A percentile compares a stretch with the other conserved stretches of the same genome.
phyloP scores from a whole-genome alignment of 2,797 vertebrate genomes.

The Platyrinchus mystaceus region DNA sequence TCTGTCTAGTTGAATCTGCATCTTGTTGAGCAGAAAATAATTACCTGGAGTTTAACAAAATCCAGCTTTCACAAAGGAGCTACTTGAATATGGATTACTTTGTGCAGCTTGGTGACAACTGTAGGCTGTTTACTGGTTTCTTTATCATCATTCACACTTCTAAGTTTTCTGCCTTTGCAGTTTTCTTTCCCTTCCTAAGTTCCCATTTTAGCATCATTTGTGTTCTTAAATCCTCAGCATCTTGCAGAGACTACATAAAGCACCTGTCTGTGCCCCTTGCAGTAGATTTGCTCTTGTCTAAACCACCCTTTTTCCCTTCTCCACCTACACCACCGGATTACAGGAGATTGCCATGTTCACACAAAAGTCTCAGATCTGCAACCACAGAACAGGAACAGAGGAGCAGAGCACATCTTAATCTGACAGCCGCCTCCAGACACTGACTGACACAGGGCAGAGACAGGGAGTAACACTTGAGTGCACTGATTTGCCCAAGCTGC shows the following conservation, averaged over 20 bases:
- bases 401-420: background rate
- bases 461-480: background rate
- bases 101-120: slow-evolving; percentile 14
- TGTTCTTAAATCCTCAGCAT: background rate
- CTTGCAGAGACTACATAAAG: background rate
- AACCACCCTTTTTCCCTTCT: background rate
- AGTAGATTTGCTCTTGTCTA: background rate
- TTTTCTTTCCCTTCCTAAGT: background rate
- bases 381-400: background rate
- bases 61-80: slow-evolving; percentile 2
- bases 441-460: background rate
- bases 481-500: slow-evolving; percentile 11
- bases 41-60: slow-evolving; percentile 31
- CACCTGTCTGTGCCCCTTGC: background rate
- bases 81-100: slow-evolving; percentile 45
- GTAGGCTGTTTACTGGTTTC: slow-evolving; percentile 29
- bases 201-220: background rate
- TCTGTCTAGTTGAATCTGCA: slow-evolving; percentile 10
- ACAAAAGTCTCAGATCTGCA: background rate
- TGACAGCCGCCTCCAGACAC: background rate
- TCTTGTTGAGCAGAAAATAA: slow-evolving; percentile 47
- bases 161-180: background rate
- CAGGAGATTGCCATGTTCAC: background rate
- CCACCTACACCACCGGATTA: background rate
- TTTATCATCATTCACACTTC: background rate